phyloP scores from a whole-genome alignment of 1,140 invertebrate genomes.

The Hestina assimilis region DNA sequence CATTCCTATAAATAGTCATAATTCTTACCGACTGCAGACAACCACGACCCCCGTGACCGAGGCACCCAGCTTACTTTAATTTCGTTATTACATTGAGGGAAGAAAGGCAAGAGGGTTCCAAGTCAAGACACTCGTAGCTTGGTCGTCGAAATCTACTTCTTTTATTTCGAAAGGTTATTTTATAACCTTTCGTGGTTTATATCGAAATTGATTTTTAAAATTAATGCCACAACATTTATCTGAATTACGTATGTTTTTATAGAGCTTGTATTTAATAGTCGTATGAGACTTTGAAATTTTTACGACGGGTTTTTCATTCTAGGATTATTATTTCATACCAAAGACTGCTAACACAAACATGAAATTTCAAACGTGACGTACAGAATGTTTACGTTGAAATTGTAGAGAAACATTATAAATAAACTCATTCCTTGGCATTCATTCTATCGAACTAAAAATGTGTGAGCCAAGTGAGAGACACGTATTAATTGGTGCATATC shows the following conservation, averaged over 20 bases:
- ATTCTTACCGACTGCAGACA: not conserved
- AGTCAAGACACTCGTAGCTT: conserved; percentile 6
- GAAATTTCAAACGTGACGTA: not conserved
- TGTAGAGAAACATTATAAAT: not conserved
- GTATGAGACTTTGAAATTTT: too few relatives aligned
- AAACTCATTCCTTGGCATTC: conserved; percentile 1
- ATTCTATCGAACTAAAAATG: conserved; percentile 1
- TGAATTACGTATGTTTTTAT: too few relatives aligned
- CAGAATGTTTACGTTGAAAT: not conserved
- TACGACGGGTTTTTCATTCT: too few relatives aligned
- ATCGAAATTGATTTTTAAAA: too few relatives aligned
- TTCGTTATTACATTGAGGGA: conserved; percentile 51
- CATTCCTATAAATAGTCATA: too few relatives aligned
- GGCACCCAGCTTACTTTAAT: conserved; percentile 63
- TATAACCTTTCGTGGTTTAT: too few relatives aligned
- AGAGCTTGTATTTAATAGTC: too few relatives aligned
- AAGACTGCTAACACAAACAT: too few relatives aligned
- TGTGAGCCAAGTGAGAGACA: not conserved
- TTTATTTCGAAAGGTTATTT: not conserved
- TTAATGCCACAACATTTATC: too few relatives aligned
- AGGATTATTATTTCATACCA: too few relatives aligned
- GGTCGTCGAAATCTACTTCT: conserved; percentile 1
- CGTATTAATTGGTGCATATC: conserved; percentile 1
- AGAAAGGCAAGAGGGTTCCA: conserved; percentile 33
- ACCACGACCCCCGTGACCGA: conserved; percentile 38